Evolutionary conservation across 2,113 vertebrate genomes (phyloP).

Genomic region (Jaculus jaculus): DNA sequence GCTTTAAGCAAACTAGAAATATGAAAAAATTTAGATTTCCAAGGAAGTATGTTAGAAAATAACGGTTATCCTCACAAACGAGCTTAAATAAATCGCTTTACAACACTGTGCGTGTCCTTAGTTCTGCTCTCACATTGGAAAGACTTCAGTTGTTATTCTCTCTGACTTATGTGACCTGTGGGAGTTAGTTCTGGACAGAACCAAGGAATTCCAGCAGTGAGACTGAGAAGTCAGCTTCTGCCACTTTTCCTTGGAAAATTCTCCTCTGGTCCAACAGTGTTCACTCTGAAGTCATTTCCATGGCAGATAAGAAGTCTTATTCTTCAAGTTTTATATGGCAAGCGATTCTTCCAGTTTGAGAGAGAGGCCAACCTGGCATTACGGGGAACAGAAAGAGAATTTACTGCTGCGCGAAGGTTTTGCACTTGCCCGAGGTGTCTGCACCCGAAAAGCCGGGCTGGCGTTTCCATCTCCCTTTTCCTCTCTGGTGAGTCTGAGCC

Average conservation of each 20-base stretch:
- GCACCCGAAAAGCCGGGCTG: background rate
- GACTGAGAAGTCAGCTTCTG: background rate
- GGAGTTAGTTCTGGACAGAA: conserved; percentile 13
- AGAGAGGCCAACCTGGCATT: background rate
- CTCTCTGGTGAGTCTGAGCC: background rate
- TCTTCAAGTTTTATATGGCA: background rate
- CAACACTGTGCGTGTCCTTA: background rate
- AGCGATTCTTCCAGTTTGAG: background rate
- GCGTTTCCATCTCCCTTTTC: background rate
- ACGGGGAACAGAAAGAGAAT: background rate
- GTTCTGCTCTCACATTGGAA: background rate
- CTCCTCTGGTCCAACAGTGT: background rate
- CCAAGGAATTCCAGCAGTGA: background rate
- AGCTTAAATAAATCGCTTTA: background rate
- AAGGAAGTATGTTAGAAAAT: background rate
- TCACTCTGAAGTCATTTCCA: background rate
- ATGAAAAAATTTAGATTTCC: background rate
- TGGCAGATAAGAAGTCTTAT: background rate
- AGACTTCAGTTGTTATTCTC: background rate
- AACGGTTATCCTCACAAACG: background rate
- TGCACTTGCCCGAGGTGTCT: background rate
- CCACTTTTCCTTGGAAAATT: background rate
- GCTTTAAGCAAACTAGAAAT: conserved; percentile 13
- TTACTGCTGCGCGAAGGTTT: background rate
- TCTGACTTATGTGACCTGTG: conserved; percentile 7